These are phyloP conservation scores for Cylindroiulus punctatus DNA, from an alignment of 2,888 invertebrate genomes.

Conservation along the genomic window DNA sequence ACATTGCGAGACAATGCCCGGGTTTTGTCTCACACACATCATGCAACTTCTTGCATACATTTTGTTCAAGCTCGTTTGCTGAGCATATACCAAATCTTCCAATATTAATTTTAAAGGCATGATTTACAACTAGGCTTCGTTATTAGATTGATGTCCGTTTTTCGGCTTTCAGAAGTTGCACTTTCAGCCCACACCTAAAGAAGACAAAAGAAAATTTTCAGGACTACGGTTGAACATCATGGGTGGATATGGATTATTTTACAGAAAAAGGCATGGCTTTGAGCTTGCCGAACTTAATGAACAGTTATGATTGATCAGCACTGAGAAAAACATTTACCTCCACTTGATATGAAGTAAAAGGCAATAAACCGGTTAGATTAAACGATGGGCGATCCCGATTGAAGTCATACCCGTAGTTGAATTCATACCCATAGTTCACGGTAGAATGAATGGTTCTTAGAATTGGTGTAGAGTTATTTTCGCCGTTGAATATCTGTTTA, in stretches of 20 bases:
- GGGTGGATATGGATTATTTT: too few relatives aligned
- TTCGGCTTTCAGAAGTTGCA: neutral
- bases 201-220: neutral
- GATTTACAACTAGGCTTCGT: neutral
- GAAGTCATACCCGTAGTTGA: neutral
- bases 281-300: too few relatives aligned
- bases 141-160: neutral
- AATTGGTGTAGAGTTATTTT: neutral
- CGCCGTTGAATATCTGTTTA: neutral
- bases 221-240: too few relatives aligned
- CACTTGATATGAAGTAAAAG: neutral
- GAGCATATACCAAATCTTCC: neutral
- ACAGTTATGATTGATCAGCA: neutral
- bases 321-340: constrained; percentile 2
- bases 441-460: neutral
- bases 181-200: neutral
- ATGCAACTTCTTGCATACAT: too few relatives aligned
- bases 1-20: too few relatives aligned
- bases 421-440: neutral
- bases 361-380: neutral
- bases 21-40: too few relatives aligned
- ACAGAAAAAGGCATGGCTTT: too few relatives aligned
- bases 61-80: neutral
- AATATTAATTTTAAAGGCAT: neutral
- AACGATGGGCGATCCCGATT: neutral